A percentile compares a stretch with the other conserved stretches of the same genome.
phyloP scores from a whole-genome alignment of 2,797 vertebrate species.

The Heliangelus exortis region DNA sequence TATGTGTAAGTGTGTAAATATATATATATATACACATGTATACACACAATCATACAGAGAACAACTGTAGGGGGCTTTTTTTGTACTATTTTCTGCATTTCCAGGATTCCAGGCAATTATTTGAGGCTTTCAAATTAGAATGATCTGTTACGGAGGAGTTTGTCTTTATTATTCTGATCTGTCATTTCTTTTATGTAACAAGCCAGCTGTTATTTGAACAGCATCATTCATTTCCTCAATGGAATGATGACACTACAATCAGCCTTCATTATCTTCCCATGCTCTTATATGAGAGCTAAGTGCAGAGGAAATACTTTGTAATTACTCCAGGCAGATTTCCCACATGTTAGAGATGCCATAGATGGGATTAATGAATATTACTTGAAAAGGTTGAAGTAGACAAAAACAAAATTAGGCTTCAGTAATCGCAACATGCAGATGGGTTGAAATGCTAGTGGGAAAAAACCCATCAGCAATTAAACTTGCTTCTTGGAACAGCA shows the following conservation, averaged over 20 bases:
- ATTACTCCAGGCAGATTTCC: constrained; percentile 75
- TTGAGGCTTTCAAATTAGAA: constrained; percentile 49
- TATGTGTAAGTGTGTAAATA: neutral
- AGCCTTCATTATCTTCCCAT: constrained; percentile 73
- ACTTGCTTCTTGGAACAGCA: constrained; percentile 77
- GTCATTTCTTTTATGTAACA: constrained; percentile 54
- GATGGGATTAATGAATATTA: constrained; percentile 76
- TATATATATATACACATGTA: neutral
- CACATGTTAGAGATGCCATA: constrained; percentile 72
- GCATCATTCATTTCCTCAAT: constrained; percentile 61
- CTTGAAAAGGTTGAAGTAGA: constrained; percentile 74
- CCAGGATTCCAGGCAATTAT: constrained; percentile 49
- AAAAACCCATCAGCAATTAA: constrained; percentile 78
- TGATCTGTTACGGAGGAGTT: constrained; percentile 47
- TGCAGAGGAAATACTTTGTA: constrained; percentile 73
- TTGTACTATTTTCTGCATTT: neutral
- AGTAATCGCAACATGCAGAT: constrained; percentile 74
- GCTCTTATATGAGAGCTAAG: constrained; percentile 70
- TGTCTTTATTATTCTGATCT: constrained; percentile 68
- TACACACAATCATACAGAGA: neutral
- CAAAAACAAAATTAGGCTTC: constrained; percentile 70
- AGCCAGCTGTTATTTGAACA: constrained; percentile 69
- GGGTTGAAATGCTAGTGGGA: constrained; percentile 71
- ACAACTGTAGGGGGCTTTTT: neutral
- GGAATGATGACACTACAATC: constrained; percentile 67